Base-by-base conservation (phyloP, 64 coral and sea anemone genomes). In the Cladopsammia gracilis region DNA sequence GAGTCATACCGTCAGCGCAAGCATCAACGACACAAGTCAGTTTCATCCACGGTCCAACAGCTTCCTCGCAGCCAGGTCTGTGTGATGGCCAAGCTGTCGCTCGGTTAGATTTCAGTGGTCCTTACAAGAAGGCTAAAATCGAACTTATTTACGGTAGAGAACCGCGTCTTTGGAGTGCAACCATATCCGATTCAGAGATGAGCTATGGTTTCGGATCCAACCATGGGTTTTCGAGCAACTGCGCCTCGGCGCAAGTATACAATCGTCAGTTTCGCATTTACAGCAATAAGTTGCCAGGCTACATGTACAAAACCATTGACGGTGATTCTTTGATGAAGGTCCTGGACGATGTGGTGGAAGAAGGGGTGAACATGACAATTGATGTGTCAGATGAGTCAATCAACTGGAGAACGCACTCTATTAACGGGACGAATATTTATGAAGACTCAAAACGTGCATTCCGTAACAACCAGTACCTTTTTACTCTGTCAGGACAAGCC, bases 191-290 rank as follows among this genome's bases (percentile, higher is more conserved):
- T 91, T 78, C 82, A 20, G 62, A 73, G 14, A 82, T 34, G 34
- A 77, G 62, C 24, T 95, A 95, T 75, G 94, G 94, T 3, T 95
- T 95, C 86, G 94, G 94, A 0, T 83, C 72, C 5, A 88, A 91
- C 64, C 75, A 87, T 51, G 70, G 62, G 7, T 87, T 70, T 45
- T 76, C 94, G 3, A 95, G 94, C 45, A 95, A 91, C 44, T 95
- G 94, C 44, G 94, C 94, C 2, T 87, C 94, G 0, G 69, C 72
- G 1, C 89, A 95, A 34, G 64, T 91, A 4, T 87, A 87, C 64
- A 95, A 95, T 51, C 73, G 76, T 3, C 94, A 95, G 62, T 76
- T 95, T 26, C 23, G 94, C 51, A 25, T 95, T 19, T 95, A 95
- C 74, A 82, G 82, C 64, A 95, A 91, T 23, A 78, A 48, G 54